phyloP scores from a whole-genome alignment of 2,797 vertebrate species.

The Chelon auratus region DNA sequence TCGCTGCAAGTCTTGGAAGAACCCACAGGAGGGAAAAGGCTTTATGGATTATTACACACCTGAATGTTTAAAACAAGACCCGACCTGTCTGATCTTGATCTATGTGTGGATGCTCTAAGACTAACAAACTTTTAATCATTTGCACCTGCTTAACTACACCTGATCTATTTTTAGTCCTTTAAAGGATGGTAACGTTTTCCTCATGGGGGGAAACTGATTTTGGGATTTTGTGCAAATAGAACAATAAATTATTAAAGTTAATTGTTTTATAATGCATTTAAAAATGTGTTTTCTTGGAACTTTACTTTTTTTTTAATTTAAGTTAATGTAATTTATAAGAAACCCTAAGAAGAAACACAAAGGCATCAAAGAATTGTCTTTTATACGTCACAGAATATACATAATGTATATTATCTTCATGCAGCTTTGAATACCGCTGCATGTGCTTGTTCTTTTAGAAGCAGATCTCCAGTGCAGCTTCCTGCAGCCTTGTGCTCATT shows the following conservation, averaged over 20 bases:
- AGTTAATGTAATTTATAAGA: too few species aligned
- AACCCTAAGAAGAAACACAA: too few species aligned
- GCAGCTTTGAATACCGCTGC: conserved; percentile 3
- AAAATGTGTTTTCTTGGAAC: too few species aligned
- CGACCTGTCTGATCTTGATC: conserved; percentile 34
- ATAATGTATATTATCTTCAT: too few species aligned
- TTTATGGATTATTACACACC: conserved; percentile 20
- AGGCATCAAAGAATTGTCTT: too few species aligned
- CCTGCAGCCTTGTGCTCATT: conserved; percentile 68
- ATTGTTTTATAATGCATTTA: too few species aligned
- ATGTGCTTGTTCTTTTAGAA: conserved; percentile 32
- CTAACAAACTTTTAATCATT: conserved; percentile 30
- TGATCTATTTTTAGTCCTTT: conserved; percentile 41
- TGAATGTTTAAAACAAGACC: conserved; percentile 33
- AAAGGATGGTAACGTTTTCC: conserved; percentile 7
- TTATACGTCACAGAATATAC: too few species aligned
- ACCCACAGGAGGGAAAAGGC: background rate
- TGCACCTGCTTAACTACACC: conserved; percentile 46
- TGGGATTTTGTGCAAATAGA: background rate
- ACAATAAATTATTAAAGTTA: background rate
- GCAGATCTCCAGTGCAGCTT: conserved; percentile 43
- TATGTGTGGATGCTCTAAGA: conserved; percentile 21
- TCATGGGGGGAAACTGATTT: conserved; percentile 12
- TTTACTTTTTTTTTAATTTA: too few species aligned
- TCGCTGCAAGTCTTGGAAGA: background rate